Base-by-base conservation (phyloP, 2,797 vertebrate genomes). In the Alectoris magna region DNA sequence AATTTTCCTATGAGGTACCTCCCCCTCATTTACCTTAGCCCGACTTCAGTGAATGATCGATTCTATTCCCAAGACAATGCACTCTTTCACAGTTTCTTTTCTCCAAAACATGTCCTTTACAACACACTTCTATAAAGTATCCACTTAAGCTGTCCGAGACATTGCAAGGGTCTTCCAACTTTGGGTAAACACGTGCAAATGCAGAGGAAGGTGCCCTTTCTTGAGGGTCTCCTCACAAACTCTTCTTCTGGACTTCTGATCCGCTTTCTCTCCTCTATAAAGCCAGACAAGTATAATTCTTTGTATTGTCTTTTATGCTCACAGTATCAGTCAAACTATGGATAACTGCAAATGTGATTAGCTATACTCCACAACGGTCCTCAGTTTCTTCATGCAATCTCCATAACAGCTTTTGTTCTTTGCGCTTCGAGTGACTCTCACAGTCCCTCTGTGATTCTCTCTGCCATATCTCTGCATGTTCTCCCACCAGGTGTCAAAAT, bases 1-100 rank as follows among this genome's bases (percentile, higher is more conserved):
- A 71, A 71, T 84, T 91, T 88, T 70, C 38, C 48, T 56, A 17
- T 26, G 59, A 80, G 83, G 26, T 78, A 60, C 46, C 73, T 83
- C 48, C 71, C 34, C 23, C 38, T 68, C 58, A 44, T 91, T 88
- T 71, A 43, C 59, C n/a, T 78, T 44, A 43, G 34, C 17, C 26
- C 80, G 84, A 87, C 23, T 80, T 56, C 8, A 62, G 16, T 23
- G 48, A 55, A 84, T 84, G 23, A 68, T 78, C 7, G 15, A 2
- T 67, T 70, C 62, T 53, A 53, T 29, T 60, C 39, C 11, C 21
- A 14, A 11, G 63, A 64, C 75, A 87, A 93, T 8, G 15, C 66
- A 71, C 36, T n/a, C 29, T 71, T 86, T 84, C 77, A 71, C 74
- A 84, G 8, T 34, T 34, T 34, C 34, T 34, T 34, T 34, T 34